Evolutionary conservation across 2,797 vertebrate genomes (phyloP).

Genomic region (Sciaenops ocellatus): DNA sequence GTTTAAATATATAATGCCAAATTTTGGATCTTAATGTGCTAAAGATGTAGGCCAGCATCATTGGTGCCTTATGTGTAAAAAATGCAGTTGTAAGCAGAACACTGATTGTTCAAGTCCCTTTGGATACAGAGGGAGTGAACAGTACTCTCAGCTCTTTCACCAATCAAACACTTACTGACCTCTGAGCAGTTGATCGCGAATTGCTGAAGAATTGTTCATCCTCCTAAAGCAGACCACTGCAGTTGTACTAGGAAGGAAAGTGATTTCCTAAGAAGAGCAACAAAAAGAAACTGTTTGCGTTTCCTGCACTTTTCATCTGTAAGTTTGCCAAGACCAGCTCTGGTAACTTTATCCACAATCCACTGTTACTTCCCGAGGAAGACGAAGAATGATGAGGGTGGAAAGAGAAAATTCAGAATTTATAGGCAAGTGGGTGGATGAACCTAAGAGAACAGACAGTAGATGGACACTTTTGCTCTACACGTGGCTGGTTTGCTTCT

Average conservation of each 20-base stretch:
- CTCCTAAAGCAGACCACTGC: neutral
- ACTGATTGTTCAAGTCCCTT: neutral
- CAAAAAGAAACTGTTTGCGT: constrained; percentile 4
- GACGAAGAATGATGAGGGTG: constrained; percentile 29
- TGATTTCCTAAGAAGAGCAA: neutral
- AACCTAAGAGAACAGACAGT: constrained; percentile 21
- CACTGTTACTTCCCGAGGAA: constrained; percentile 4
- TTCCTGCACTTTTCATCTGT: neutral
- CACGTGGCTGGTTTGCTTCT: constrained; percentile 34
- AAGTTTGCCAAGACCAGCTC: constrained; percentile 17
- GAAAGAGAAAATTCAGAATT: constrained; percentile 30
- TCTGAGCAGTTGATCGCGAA: constrained; percentile 10
- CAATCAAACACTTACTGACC: constrained; percentile 6
- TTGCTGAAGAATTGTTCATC: constrained; percentile 9
- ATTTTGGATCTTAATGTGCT: neutral
- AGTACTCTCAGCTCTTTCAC: neutral
- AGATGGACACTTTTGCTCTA: neutral
- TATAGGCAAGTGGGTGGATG: constrained; percentile 23
- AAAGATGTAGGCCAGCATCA: neutral
- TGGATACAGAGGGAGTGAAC: neutral
- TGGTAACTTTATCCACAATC: neutral
- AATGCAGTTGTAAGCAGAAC: constrained; percentile 7
- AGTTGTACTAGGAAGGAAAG: constrained; percentile 4
- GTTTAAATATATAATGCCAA: neutral
- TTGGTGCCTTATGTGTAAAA: neutral